Conservation (phyloP, 2,113 vertebrate species). For the Glaucomys volans region DNA sequence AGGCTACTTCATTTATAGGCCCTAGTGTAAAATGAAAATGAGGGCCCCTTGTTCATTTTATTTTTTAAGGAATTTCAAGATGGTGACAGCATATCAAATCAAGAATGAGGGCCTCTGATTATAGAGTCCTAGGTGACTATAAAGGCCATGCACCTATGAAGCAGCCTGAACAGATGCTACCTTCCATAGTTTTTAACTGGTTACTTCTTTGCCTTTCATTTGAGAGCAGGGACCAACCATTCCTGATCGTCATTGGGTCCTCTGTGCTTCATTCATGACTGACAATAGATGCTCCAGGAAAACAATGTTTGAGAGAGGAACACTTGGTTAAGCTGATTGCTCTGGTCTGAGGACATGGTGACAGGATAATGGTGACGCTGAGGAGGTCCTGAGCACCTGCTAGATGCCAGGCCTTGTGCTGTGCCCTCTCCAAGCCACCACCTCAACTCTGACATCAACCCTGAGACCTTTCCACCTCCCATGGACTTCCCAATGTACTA, state of each 20-base stretch:
- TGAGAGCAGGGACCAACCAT: background rate
- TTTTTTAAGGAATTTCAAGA: conserved; percentile 1
- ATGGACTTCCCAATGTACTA: background rate
- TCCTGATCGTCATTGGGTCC: background rate
- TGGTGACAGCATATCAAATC: background rate
- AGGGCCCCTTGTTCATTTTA: background rate
- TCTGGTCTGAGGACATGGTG: fast-evolving
- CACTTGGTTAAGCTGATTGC: background rate
- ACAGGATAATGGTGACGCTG: background rate
- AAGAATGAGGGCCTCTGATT: background rate
- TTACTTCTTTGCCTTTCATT: background rate
- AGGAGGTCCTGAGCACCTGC: background rate
- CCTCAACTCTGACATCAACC: background rate
- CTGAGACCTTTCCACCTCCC: background rate
- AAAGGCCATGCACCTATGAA: fast-evolving
- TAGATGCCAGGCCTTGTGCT: fast-evolving
- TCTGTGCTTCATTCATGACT: background rate
- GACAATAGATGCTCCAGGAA: background rate
- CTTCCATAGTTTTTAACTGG: no score
- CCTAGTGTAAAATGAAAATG: background rate
- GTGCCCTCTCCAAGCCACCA: fast-evolving
- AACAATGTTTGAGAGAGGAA: background rate
- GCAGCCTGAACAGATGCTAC: background rate
- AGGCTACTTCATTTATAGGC: background rate
- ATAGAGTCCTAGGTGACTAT: background rate